Percentiles rank a stretch among this genome's conserved stretches.
Evolutionary conservation across 1,140 invertebrate genomes (phyloP).

Genomic region (Choristoneura fumiferana): DNA sequence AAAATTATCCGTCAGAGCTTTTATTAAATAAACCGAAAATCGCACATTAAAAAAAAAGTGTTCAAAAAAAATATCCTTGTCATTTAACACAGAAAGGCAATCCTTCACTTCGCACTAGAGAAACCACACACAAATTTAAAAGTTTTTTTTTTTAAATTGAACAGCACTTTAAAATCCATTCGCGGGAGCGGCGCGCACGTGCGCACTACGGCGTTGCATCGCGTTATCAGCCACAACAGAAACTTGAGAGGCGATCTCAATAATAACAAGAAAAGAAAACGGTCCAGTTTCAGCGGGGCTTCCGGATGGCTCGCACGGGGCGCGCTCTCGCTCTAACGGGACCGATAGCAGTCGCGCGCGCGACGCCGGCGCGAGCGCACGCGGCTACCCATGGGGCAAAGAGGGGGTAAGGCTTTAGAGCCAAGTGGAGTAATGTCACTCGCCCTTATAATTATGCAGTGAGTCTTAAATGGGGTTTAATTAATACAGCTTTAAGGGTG

Average conservation of each 20-base stretch:
- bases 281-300: constrained; percentile 77
- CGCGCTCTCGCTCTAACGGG: constrained; percentile 70
- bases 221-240: constrained; percentile 77
- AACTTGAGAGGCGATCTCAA: constrained; percentile 73
- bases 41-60: constrained; percentile 1
- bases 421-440: too few relatives aligned
- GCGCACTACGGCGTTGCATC: constrained; percentile 66
- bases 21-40: not conserved
- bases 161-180: constrained; percentile 27
- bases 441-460: too few relatives aligned
- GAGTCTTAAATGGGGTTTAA: too few relatives aligned
- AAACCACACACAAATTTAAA: not conserved
- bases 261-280: constrained; percentile 79
- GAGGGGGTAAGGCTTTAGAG: too few relatives aligned
- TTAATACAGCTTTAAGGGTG: too few relatives aligned
- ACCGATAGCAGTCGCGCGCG: constrained; percentile 63
- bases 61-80: constrained; percentile 12
- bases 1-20: constrained; percentile 7
- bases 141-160: not conserved
- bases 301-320: constrained; percentile 62
- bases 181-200: constrained; percentile 54
- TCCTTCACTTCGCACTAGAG: constrained; percentile 10
- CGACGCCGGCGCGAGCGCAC: constrained; percentile 46
- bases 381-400: constrained; percentile 29
- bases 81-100: constrained; percentile 8